Evolutionary conservation across 2,113 vertebrate genomes (phyloP), one percentile per base, ranked within the genome.

Genomic region (Smithornis capensis): DNA sequence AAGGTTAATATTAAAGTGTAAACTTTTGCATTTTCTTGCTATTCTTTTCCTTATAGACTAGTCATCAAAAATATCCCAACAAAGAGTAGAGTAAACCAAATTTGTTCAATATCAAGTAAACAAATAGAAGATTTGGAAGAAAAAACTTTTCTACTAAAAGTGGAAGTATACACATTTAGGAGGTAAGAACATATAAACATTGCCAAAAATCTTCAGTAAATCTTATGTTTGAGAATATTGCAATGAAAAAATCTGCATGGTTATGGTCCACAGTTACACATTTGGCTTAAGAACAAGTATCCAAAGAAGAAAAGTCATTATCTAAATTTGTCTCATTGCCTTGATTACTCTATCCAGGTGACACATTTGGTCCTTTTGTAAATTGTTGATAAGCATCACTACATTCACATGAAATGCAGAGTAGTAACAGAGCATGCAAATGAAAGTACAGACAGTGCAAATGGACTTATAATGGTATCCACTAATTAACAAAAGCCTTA

Each of bases 1-100:
- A 68, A 56, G 0, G 0, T n/a, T 19, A 57, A 10, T 19, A 77
- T 49, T 31, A 44, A n/a, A 12, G 7, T 27, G 9, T 22, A 63
- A 70, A 63, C 2, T 45, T 87, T 37, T 63, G 15, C 4, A 25
- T 67, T 74, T 50, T 2, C 14, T 10, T 18, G 7, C 4, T 70
- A 19, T 12, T 64, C 12, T 86, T 69, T 83, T 75, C 49, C 16
- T 64, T 52, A 52, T 21, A 73, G 17, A 53, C 2, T 42, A 79
- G 4, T 2, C 12, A 59, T 50, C 40, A 83, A 78, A 85, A 33
- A 17, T 52, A 53, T 69, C 67, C 44, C 40, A 49, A 29, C 6
- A 57, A 42, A 63, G 6, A 59, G 7, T 56, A 38, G 12, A 53
- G 12, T 63, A 79, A 79, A 63, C 3, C 9, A 35, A 27, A 21